Evolutionary conservation across 2,888 invertebrate genomes (phyloP), one percentile per base, ranked within the genome.

Genomic region (Sussaba pulchella): DNA sequence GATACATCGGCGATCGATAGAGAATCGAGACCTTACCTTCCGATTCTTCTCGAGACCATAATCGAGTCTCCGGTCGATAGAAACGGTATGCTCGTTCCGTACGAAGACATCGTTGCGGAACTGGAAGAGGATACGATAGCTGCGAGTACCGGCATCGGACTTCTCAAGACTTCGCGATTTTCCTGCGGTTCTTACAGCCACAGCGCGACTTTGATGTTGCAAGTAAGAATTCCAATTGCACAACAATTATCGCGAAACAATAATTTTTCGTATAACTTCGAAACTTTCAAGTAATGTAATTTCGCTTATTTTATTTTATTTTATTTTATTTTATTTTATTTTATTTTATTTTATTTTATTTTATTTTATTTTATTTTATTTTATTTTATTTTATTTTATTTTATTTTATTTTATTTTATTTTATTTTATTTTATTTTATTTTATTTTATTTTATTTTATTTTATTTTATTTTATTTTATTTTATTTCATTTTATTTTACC

Each of bases 81-180:
- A 82, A 93, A 94, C 4, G 94, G 92, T 8, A 84, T 88, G 10
- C 91, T 95, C 1, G 89, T 97, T 1, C 93, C 95, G 0, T 95
- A 95, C 87, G 95, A 96, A 88, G 94, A 96, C 1, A 95, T 98
- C 19, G 96, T 98, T n/a, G 94, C 96, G 0, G 94, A 96, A 87
- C 94, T 97, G 36, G 96, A 97, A 88, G 94, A 95, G 69, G 96
- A 97, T 84, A 96, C 97, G 0, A 94, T 97, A 21, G 92, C 93
- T 31, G 94, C 94, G 81, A 91, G 90, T n/a, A 93, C 94, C 12
- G 92, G 94, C 45, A 92, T 97, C 10, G 97, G 97, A 0, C 92
- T 96, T 26, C 94, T 94, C n/a, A 91, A 92, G 3, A 84, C 87
- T 1, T 87, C 91, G 0, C 91, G 95, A 83, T 97, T 97, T 92